A percentile compares a stretch with the other conserved stretches of the same genome.
phyloP scores from a whole-genome alignment of 2,113 vertebrate genomes.

The Gopherus flavomarginatus region DNA sequence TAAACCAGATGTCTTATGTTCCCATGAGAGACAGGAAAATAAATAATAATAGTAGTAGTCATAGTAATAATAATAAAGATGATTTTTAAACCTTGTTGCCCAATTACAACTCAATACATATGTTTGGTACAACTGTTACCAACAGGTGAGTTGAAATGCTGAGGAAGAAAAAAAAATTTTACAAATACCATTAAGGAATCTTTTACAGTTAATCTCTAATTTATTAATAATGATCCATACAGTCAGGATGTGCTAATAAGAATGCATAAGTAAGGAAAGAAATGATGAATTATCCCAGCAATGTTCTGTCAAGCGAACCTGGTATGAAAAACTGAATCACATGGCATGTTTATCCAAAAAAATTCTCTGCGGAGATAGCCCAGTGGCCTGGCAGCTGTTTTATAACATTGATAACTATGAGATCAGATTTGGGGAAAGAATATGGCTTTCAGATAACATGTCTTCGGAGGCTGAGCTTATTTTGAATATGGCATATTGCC shows the following conservation, averaged over 20 bases:
- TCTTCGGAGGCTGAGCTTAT: conserved; percentile 11
- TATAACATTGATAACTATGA: conserved; percentile 25
- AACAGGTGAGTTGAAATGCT: conserved; percentile 19
- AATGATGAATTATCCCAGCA: conserved; percentile 38
- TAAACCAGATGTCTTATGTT: conserved; percentile 73
- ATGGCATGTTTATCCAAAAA: conserved; percentile 38
- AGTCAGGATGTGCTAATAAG: conserved; percentile 42
- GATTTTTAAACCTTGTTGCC: conserved; percentile 49
- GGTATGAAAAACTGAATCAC: conserved; percentile 55
- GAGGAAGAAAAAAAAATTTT: neutral
- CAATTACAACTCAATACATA: conserved; percentile 53
- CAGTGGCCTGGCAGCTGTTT: neutral
- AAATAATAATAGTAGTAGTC: conserved; percentile 53
- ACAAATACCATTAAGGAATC: conserved; percentile 32
- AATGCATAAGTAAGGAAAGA: conserved; percentile 44
- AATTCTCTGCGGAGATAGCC: conserved; percentile 3
- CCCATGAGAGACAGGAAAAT: conserved; percentile 61
- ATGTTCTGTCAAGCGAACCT: conserved; percentile 40
- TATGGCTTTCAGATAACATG: neutral
- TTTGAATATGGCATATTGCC: neutral
- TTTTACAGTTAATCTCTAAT: conserved; percentile 52
- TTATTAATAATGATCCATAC: conserved; percentile 49
- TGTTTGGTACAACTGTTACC: conserved; percentile 4
- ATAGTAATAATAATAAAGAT: conserved; percentile 25
- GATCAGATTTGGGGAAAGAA: neutral